Evolutionary conservation across 2,797 vertebrate species (phyloP), one percentile per base, ranked within the genome.

Genomic region (Diceros bicornis): DNA sequence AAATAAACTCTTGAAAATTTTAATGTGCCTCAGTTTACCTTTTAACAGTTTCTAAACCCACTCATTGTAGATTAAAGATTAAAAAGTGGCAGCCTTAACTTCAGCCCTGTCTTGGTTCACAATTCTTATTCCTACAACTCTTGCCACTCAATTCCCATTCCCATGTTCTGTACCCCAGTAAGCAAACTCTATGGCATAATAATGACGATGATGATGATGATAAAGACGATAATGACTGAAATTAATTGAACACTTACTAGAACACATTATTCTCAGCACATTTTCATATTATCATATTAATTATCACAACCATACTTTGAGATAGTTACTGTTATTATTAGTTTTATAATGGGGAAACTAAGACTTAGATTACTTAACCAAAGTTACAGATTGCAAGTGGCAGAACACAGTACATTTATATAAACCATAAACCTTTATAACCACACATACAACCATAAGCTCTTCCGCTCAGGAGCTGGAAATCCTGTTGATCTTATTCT

Each of bases 271-370:
- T 47, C 55, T 94, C 55, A 95, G 32, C 37, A 66, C 59, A 18
- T 52, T 37, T 47, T 74, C n/a, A 32, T 52, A 71, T 55, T 52
- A 32, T 66, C 57, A 86, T 27, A 34, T 72, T 91, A 91, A 47
- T 93, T 44, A 75, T 75, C 29, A 94, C 34, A 96, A 61, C 21
- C 72, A 32, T 52, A 75, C 7, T 82, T 55, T 78, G 78, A 89
- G 57, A 86, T 47, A 82, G 37, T 3, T n/a, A 44, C 81, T 72
- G 8, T 50, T 87, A 18, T 64, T 75, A 83, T 64, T 75, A 83
- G 21, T 86, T 75, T 52, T 77, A 82, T 37, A 57, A 8, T 7
- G 18, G 29, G 3, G 16, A 94, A 79, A 57, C 69, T 57, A 57
- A 94, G 75, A 84, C 4, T 57, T 77, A 74, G 13, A 92, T 82